phyloP scores from a whole-genome alignment of 2,797 vertebrate species.

The Lacerta bilineata region DNA sequence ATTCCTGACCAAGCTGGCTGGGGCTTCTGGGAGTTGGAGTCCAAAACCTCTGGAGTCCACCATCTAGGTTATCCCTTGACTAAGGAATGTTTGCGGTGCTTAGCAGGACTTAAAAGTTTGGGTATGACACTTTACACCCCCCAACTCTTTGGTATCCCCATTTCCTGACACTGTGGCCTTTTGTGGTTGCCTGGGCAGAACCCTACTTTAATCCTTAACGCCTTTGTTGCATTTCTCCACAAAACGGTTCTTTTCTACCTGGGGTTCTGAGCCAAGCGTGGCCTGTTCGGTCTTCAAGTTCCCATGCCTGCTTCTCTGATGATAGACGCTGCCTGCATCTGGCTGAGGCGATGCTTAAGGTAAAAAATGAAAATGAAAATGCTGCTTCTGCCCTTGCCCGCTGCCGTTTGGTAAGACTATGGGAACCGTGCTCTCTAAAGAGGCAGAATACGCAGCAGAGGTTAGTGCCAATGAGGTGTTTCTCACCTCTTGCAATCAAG shows the following conservation, averaged over 20 bases:
- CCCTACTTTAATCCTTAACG: background rate
- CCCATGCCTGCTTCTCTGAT: background rate
- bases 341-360: background rate
- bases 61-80: no score
- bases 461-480: background rate
- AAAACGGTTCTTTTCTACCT: background rate
- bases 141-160: background rate
- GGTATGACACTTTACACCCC: no score
- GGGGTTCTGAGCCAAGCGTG: background rate
- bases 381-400: background rate
- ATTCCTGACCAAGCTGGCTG: no score
- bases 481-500: conserved; percentile 15
- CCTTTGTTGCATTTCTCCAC: background rate
- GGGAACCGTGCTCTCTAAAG: conserved; percentile 19
- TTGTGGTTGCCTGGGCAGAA: background rate
- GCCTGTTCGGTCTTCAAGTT: background rate
- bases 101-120: no score
- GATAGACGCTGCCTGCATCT: conserved; percentile 49
- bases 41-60: no score
- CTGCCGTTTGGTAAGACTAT: background rate
- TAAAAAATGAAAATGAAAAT: background rate
- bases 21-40: no score
- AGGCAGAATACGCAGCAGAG: rapidly evolving
- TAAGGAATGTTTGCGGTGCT: no score
- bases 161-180: background rate